These are phyloP conservation scores for Myanophis thanlyinensis DNA, from an alignment of 2,113 vertebrate genomes.

Conservation along the genomic window DNA sequence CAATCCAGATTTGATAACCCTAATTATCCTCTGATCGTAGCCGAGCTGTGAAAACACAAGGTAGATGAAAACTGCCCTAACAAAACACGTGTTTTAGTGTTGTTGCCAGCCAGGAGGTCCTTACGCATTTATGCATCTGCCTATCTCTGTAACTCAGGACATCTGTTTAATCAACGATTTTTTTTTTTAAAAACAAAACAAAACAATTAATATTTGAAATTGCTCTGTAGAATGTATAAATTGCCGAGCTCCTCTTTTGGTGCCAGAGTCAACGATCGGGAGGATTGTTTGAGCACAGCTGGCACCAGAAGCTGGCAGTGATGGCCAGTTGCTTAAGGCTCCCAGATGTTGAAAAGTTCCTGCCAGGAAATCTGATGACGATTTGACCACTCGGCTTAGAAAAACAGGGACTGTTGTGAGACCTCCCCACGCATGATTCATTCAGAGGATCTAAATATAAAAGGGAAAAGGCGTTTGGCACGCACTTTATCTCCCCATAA, in stretches of 20 bases:
- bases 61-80: background rate
- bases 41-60: background rate
- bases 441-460: background rate
- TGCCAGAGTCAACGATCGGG: background rate
- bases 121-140: background rate
- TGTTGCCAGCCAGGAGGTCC: background rate
- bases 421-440: background rate
- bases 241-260: background rate
- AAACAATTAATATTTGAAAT: background rate
- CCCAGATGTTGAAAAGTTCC: background rate
- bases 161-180: background rate
- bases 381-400: background rate
- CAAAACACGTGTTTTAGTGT: background rate
- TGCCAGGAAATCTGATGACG: background rate
- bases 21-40: background rate
- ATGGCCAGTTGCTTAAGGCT: background rate
- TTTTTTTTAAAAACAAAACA: background rate
- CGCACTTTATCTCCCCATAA: background rate
- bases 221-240: background rate
- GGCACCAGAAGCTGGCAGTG: background rate
- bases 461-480: background rate
- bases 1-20: background rate
- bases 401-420: background rate
- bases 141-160: background rate
- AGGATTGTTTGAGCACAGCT: background rate